Evolutionary conservation across 1,140 invertebrate species (phyloP).

Genomic region (Formica selysi): DNA sequence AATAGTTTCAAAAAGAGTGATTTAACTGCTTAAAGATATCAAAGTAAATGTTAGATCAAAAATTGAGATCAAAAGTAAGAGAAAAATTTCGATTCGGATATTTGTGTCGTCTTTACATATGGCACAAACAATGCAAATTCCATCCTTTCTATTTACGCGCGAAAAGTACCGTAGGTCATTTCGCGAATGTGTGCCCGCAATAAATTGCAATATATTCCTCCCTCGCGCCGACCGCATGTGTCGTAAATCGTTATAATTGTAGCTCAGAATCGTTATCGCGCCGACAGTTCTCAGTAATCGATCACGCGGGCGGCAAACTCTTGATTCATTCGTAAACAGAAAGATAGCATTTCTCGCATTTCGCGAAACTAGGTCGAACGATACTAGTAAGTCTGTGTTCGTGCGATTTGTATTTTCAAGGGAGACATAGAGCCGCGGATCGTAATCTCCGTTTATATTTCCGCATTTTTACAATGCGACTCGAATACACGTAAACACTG

Average conservation of each 20-base stretch:
- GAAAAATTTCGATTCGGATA: too few relatives aligned
- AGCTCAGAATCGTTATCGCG: constrained; percentile 34
- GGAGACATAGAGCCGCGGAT: not conserved
- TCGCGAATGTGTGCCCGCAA: constrained; percentile 16
- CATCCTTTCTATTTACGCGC: constrained; percentile 3
- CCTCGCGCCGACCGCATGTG: not conserved
- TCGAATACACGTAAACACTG: constrained; percentile 13
- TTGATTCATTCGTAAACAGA: not conserved
- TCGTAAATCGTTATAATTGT: constrained; percentile 55
- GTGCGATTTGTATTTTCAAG: constrained; percentile 41
- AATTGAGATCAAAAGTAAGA: too few relatives aligned
- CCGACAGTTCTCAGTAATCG: constrained; percentile 37
- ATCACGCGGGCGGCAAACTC: constrained; percentile 14
- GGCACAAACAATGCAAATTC: constrained; percentile 3
- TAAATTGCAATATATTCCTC: constrained; percentile 51
- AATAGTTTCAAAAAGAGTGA: too few relatives aligned
- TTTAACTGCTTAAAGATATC: too few relatives aligned
- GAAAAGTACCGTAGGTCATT: constrained; percentile 1
- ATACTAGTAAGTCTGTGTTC: not conserved
- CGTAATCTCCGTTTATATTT: constrained; percentile 58
- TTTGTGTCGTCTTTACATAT: not conserved
- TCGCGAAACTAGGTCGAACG: constrained; percentile 43
- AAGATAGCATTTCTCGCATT: constrained; percentile 36
- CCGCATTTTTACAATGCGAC: constrained; percentile 41
- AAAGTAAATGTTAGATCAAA: too few relatives aligned